Base-by-base conservation (phyloP, 2,797 vertebrate genomes). In the Neostethus bicornis region DNA sequence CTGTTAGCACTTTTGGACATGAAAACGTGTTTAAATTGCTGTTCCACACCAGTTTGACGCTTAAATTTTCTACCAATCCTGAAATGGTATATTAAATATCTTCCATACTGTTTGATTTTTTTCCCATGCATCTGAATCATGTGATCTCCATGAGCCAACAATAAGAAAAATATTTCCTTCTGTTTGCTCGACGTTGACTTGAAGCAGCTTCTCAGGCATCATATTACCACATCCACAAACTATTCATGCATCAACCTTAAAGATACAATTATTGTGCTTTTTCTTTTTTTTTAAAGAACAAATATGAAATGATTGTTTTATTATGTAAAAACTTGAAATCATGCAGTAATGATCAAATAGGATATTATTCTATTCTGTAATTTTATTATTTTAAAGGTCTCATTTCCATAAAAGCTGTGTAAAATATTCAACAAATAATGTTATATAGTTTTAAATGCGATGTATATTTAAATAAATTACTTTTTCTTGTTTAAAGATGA, bases 201-300 rank as follows among this genome's bases (percentile, higher is more conserved):
- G 87, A 92, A 91, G 92, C 92, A 92, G 89, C 86, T 92, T 94
- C 95, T 98, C 95, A 95, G 95, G 94, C 94, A 92, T 94, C 87
- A 88, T 85, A 80, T 92, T 90, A 89, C 91, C 91, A 90, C 83
- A 90, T 84, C 70, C 74, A 89, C 87, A 84, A 80, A 91, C 86
- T 87, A 81, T 90, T 92, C 89, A 91, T 81, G 59, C 41, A 79
- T 89, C 79, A 75, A 79, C 89, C 88, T 90, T 90, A 90, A 92
- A 91, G 75, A 73, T 85, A 83, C 58, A 50, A 66, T 90, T 79
- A 85, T 63, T 81, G 73, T 77, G 79, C 50, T 85, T 88, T 92
- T 93, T 91, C 87, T 95, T 95, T 94, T 95, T 95, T 94, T 93
- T 87, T 95, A 93, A 93, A 90, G 88, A 85, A 91, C 70, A 85